Percentiles rank a stretch among this genome's conserved stretches.
These are phyloP conservation scores for Bembecia ichneumoniformis DNA, from an alignment of 2,888 invertebrate genomes.

Conservation along the genomic window DNA sequence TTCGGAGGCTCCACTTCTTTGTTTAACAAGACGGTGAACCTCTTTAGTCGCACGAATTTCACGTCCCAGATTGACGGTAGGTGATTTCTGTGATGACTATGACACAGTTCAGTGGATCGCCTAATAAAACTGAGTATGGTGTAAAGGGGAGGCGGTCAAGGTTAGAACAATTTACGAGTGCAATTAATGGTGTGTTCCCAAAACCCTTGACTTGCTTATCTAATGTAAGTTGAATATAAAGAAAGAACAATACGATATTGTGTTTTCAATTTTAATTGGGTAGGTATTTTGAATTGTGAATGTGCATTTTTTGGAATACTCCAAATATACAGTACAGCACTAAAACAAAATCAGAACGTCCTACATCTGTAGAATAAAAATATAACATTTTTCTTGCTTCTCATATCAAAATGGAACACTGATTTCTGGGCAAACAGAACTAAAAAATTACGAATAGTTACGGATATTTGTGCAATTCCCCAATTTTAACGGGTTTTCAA, in stretches of 20 bases:
- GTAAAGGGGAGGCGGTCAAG: slow-evolving; percentile 17
- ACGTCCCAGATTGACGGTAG: slow-evolving; percentile 6
- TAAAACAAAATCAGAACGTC: no score
- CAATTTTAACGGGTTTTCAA: no score
- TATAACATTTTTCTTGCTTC: no score
- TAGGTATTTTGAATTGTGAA: neutral
- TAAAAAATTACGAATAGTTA: no score
- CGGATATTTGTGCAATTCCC: no score
- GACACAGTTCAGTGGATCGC: slow-evolving; percentile 26
- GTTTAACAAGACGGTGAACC: neutral
- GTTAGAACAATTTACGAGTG: slow-evolving; percentile 28
- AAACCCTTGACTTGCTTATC: slow-evolving; percentile 21
- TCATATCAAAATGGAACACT: no score
- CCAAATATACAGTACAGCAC: no score
- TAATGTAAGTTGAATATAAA: slow-evolving; percentile 10
- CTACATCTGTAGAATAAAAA: no score
- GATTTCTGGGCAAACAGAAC: no score
- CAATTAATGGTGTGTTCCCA: slow-evolving; percentile 39
- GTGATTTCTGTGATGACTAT: slow-evolving; percentile 2
- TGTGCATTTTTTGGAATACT: no score
- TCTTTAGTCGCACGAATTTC: neutral
- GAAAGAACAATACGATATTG: neutral
- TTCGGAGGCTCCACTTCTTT: neutral
- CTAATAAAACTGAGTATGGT: slow-evolving; percentile 32
- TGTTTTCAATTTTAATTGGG: slow-evolving; percentile 2